These are phyloP conservation scores for Lontra canadensis DNA, from an alignment of 2,113 vertebrate genomes.

Conservation along the genomic window DNA sequence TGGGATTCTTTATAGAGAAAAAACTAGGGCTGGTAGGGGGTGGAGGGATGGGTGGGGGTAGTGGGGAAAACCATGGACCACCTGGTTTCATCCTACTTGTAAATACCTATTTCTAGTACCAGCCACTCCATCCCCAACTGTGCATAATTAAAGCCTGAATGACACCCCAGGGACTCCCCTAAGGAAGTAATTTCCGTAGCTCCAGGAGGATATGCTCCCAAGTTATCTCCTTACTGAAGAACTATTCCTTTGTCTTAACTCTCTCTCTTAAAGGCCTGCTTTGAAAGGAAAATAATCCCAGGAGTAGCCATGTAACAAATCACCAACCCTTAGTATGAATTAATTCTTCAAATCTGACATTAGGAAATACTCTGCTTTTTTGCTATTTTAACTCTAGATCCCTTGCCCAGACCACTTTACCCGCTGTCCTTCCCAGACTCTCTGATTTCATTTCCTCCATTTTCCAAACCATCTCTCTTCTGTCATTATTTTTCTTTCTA, in stretches of 20 bases:
- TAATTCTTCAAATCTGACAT: background rate
- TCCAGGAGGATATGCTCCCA: background rate
- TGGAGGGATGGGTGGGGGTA: background rate
- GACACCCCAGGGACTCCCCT: accelerated
- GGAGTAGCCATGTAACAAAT: background rate
- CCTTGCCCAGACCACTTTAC: background rate
- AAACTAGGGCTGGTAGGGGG: accelerated
- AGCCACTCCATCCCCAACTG: background rate
- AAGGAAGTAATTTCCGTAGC: background rate
- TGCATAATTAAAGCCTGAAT: background rate
- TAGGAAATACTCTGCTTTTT: background rate
- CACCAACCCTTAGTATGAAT: background rate
- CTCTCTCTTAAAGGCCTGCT: background rate
- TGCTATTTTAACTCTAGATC: background rate
- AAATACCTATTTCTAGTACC: background rate
- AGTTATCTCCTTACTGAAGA: background rate
- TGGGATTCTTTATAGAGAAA: background rate
- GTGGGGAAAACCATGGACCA: accelerated
- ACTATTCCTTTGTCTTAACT: background rate
- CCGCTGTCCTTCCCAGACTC: background rate
- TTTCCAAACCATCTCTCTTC: background rate
- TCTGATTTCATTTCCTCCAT: background rate
- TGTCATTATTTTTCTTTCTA: background rate
- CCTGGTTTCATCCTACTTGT: background rate
- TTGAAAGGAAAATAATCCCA: background rate